Percentiles rank a stretch among this genome's conserved stretches.
These are phyloP conservation scores for Anguilla anguilla DNA, from an alignment of 2,797 vertebrate species.

Conservation along the genomic window DNA sequence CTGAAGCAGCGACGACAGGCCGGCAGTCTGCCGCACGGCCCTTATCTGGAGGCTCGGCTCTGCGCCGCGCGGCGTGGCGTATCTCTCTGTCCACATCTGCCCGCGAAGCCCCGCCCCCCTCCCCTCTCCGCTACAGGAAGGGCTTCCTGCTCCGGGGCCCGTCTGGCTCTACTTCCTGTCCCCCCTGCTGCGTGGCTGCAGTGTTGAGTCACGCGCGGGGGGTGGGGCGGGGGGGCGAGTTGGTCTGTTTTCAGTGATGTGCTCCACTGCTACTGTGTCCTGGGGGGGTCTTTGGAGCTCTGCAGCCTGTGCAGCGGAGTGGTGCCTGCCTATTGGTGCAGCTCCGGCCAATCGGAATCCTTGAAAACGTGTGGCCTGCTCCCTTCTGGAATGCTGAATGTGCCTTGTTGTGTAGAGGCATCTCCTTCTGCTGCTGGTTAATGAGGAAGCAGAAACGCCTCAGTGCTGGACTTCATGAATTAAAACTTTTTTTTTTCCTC, in stretches of 20 bases:
- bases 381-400: not conserved
- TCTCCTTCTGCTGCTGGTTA: not conserved
- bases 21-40: not conserved
- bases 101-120: slow-evolving; percentile 18
- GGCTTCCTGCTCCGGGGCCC: slow-evolving; percentile 61
- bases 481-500: slow-evolving; percentile 5
- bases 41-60: no score
- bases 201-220: not conserved
- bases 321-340: not conserved
- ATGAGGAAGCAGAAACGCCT: not conserved
- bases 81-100: not conserved
- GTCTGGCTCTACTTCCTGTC: slow-evolving; percentile 2
- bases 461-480: slow-evolving; percentile 27
- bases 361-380: not conserved
- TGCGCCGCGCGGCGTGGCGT: not conserved
- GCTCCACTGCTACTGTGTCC: not conserved
- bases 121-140: slow-evolving; percentile 56
- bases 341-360: not conserved
- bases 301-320: not conserved
- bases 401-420: not conserved
- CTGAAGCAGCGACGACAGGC: not conserved
- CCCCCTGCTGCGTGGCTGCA: not conserved
- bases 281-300: not conserved
- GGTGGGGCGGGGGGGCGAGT: not conserved
- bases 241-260: not conserved